These are phyloP conservation scores for Campoletis raptor DNA, from an alignment of 2,888 invertebrate species.

Conservation along the genomic window DNA sequence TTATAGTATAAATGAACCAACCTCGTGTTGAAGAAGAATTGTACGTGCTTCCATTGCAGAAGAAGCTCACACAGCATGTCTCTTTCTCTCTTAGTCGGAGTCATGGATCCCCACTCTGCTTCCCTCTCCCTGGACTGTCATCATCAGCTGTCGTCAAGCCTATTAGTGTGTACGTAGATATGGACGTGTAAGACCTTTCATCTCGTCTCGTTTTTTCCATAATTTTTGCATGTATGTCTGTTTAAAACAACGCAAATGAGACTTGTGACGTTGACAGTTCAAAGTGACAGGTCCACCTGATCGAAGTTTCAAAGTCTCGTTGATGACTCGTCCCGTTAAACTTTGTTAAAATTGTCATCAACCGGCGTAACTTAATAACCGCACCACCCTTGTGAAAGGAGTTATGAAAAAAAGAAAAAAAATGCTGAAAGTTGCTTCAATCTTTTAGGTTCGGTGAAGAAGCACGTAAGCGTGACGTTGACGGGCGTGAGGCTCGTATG, in stretches of 20 bases:
- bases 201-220: conserved; percentile 15
- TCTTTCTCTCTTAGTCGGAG: conserved; percentile 6
- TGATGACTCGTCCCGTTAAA: conserved; percentile 68
- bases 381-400: conserved; percentile 23
- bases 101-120: conserved; percentile 60
- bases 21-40: conserved; percentile 56
- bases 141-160: conserved; percentile 44
- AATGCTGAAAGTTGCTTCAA: conserved; percentile 34
- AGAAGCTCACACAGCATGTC: conserved; percentile 3
- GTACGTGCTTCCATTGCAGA: conserved; percentile 32
- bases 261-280: conserved; percentile 49
- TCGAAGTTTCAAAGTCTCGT: conserved; percentile 65
- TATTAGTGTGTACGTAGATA: conserved; percentile 34
- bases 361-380: conserved; percentile 39
- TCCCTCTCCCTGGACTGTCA: conserved; percentile 60
- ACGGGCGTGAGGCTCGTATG: conserved; percentile 21
- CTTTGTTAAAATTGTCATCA: conserved; percentile 26
- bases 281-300: conserved; percentile 47
- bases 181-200: conserved; percentile 49
- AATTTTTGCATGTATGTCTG: conserved; percentile 2
- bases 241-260: conserved; percentile 6
- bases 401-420: neutral
- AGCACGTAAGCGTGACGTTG: conserved; percentile 30
- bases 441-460: neutral
- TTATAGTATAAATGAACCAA: conserved; percentile 51